Conservation (phyloP, 2,797 vertebrate species). For the Podargus strigoides region DNA sequence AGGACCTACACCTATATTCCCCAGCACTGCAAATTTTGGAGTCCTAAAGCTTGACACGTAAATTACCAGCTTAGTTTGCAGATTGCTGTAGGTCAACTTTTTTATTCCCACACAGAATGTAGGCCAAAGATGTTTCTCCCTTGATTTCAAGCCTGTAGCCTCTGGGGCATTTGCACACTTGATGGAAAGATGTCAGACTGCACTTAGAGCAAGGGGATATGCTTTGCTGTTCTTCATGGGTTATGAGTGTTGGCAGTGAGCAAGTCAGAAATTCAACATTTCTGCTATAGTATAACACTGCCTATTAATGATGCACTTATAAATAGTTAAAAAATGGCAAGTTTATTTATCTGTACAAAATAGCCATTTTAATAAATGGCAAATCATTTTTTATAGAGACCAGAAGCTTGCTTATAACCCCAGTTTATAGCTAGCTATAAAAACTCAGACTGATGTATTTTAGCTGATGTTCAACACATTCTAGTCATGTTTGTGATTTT, state of each 20-base stretch:
- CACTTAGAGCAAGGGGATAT: neutral
- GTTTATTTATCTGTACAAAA: neutral
- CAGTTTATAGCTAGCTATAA: constrained; percentile 17
- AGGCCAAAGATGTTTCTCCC: neutral
- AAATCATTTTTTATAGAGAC: constrained; percentile 23
- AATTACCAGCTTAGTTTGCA: neutral
- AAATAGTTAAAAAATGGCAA: neutral
- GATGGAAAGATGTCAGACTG: rapidly evolving
- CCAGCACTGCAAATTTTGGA: neutral
- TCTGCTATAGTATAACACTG: neutral
- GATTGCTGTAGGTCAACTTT: rapidly evolving
- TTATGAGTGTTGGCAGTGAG: neutral
- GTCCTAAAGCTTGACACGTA: neutral
- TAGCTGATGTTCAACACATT: neutral
- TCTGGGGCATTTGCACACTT: neutral
- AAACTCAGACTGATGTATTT: neutral
- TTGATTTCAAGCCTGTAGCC: neutral
- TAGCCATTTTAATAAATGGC: neutral
- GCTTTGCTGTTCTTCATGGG: neutral
- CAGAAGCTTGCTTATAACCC: neutral
- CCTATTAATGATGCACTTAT: neutral
- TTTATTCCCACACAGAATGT: neutral
- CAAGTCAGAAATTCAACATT: neutral
- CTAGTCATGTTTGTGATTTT: constrained; percentile 1
- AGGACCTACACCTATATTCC: neutral